Conservation (phyloP, 2,888 invertebrate genomes). For the Toxonevra muliebris region DNA sequence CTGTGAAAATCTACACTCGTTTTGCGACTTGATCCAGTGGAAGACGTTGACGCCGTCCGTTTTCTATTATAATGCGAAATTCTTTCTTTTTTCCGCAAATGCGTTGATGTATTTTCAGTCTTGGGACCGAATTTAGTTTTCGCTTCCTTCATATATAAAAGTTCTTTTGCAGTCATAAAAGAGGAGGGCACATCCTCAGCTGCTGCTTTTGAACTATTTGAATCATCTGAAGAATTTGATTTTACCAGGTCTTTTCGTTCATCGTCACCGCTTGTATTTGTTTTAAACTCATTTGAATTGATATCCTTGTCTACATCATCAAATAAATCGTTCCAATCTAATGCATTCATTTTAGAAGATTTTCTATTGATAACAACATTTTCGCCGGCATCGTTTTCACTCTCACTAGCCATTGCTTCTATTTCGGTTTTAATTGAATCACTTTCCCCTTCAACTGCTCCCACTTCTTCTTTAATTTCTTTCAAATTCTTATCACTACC, state of each 20-base stretch:
- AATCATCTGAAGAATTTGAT: background rate
- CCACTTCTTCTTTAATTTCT: conserved; percentile 14
- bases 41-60: background rate
- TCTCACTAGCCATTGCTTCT: conserved; percentile 31
- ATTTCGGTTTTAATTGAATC: conserved; percentile 23
- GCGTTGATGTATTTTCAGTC: background rate
- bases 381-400: conserved; percentile 20
- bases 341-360: background rate
- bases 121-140: conserved; percentile 17
- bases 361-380: conserved; percentile 4
- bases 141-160: conserved; percentile 13
- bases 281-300: conserved; percentile 25
- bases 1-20: background rate
- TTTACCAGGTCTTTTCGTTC: conserved; percentile 6
- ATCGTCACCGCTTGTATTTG: background rate
- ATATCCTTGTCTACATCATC: conserved; percentile 26
- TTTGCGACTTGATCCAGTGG: background rate
- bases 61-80: background rate
- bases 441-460: conserved; percentile 24
- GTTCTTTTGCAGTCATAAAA: background rate
- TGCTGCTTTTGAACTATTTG: conserved; percentile 13
- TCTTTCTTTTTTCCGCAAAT: background rate
- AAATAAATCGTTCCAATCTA: conserved; percentile 24
- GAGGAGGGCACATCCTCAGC: background rate
- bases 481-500: conserved; percentile 4